Evolutionary conservation across 37 sponge, comb jelly and placozoan genomes (phyloP), one percentile per base, ranked within the genome.

Genomic region (Hormiphora californensis): DNA sequence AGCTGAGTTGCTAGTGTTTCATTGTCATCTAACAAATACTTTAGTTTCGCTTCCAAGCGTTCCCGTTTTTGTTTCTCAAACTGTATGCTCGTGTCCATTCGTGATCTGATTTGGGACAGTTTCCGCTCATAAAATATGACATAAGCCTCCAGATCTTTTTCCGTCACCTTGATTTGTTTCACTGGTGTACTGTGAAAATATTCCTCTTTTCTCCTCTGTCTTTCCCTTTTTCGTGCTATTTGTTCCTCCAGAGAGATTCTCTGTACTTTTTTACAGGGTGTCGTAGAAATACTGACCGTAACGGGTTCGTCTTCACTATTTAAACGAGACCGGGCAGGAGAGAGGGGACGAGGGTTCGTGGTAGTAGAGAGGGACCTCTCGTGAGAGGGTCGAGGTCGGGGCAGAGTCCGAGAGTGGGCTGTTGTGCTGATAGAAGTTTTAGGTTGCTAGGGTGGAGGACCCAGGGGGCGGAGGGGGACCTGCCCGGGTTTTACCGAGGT

Each of bases 201-300:
- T 19, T 65, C 37, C 67, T 19, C 37, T 33, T 65, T 65, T 38
- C 35, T 65, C 67, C 8, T 5, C 62, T 28, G 32, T 38, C 37
- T 65, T 15, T 21, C 67, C 67, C 35, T 38, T 38, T 34, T 25
- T 17, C 35, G 32, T 15, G 67, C 67, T 7, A 65, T 25, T 28
- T 65, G 67, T 65, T 30, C 67, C 37, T 65, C 67, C 67, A 36
- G 34, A 38, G 31, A 28, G 67, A 65, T 33, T 38, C 67, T 65
- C 11, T 65, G 32, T 9, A 65, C 28, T 38, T 65, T 65, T 38
- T 36, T 65, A 17, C 67, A 32, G 67, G 67, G 67, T 1, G 37
- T 65, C 1, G 67, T 65, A 1, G 33, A 32, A 4, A 65, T 65
- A 17, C 38, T 36, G 31, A 65, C 67, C 3, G 67, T 33, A 7